Conservation (phyloP, 2,888 invertebrate genomes). For the Palloptera scutellata region DNA sequence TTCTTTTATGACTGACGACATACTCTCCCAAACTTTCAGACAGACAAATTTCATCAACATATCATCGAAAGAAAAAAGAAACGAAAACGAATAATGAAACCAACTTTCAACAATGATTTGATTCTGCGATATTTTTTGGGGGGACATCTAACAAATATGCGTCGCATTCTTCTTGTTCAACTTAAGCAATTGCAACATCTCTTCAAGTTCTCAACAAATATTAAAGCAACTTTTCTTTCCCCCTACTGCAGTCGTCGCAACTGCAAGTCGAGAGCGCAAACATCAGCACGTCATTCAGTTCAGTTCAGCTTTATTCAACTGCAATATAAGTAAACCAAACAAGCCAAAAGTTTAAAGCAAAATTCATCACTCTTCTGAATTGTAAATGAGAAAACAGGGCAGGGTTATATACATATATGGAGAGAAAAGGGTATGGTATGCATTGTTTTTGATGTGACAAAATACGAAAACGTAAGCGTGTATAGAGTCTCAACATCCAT, state of each 20-base stretch:
- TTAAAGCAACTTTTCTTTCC: constrained; percentile 2
- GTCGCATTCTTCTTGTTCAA: too few relatives aligned
- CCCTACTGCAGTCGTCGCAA: constrained; percentile 20
- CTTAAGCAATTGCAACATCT: background rate
- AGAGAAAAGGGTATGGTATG: background rate
- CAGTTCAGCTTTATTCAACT: constrained; percentile 6
- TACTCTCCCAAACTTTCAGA: too few relatives aligned
- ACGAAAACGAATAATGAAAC: too few relatives aligned
- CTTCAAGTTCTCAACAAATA: constrained; percentile 3
- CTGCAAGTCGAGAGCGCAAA: constrained; percentile 6
- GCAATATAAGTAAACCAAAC: background rate
- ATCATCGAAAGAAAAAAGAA: too few relatives aligned
- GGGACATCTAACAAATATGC: background rate
- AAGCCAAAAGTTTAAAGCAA: background rate
- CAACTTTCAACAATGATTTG: background rate
- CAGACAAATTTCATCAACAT: too few relatives aligned
- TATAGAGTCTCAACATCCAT: background rate
- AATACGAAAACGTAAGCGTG: constrained; percentile 13
- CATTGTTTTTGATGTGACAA: constrained; percentile 26
- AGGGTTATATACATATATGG: background rate
- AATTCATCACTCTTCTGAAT: background rate
- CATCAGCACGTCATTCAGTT: constrained; percentile 7
- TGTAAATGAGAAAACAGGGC: background rate
- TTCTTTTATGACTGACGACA: too few relatives aligned
- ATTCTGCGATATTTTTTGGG: background rate